Evolutionary conservation across 1,140 invertebrate genomes (phyloP).

Genomic region (Papilio xuthus): DNA sequence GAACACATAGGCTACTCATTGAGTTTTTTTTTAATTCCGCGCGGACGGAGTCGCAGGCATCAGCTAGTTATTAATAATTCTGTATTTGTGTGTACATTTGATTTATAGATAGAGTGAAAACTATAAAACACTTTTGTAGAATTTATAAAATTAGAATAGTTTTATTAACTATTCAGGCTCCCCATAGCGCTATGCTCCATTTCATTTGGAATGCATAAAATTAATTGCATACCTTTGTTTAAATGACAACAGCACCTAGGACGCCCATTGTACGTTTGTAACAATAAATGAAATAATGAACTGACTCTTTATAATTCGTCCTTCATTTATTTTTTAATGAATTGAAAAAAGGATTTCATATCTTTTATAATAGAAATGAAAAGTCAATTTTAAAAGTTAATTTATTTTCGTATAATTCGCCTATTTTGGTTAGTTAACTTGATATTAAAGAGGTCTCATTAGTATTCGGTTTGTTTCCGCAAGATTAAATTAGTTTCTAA

Average conservation of each 20-base stretch:
- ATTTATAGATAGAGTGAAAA: too few species aligned
- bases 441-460: not conserved
- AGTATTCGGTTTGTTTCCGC: slow-evolving; percentile 4
- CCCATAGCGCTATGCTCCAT: not conserved
- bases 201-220: slow-evolving; percentile 8
- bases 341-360: slow-evolving; percentile 5
- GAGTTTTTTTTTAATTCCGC: too few species aligned
- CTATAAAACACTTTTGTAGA: too few species aligned
- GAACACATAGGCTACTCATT: too few species aligned
- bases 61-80: too few species aligned
- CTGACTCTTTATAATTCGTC: not conserved
- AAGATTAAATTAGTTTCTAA: slow-evolving; percentile 8
- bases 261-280: slow-evolving; percentile 11
- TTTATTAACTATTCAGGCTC: slow-evolving; percentile 4
- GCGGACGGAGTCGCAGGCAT: too few species aligned
- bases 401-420: not conserved
- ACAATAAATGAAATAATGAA: slow-evolving; percentile 20
- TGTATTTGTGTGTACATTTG: too few species aligned
- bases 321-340: slow-evolving; percentile 18
- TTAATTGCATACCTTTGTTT: slow-evolving; percentile 25
- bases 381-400: not conserved
- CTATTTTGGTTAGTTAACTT: not conserved
- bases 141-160: not conserved
- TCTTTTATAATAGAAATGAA: not conserved
- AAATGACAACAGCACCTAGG: slow-evolving; percentile 12